phyloP scores from a whole-genome alignment of 2,797 vertebrate genomes.

The Erpetoichthys calabaricus region DNA sequence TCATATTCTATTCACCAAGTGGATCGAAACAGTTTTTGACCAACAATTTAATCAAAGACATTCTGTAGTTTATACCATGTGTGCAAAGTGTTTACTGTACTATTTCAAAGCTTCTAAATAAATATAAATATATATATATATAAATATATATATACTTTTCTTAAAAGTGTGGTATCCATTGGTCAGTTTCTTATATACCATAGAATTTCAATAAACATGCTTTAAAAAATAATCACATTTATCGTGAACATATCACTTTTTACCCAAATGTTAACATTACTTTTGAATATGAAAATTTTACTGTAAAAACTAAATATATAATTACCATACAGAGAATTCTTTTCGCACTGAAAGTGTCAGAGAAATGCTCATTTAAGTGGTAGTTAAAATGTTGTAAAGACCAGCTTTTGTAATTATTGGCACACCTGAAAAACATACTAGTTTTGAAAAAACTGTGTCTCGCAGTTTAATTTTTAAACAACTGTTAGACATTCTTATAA shows the following conservation, averaged over 20 bases:
- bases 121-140: slow-evolving; percentile 91
- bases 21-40: slow-evolving; percentile 58
- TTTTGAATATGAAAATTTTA: slow-evolving; percentile 38
- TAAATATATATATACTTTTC: slow-evolving; percentile 64
- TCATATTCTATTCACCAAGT: slow-evolving; percentile 59
- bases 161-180: slow-evolving; percentile 68
- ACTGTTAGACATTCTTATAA: too few species aligned
- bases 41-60: slow-evolving; percentile 68
- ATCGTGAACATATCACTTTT: slow-evolving; percentile 16
- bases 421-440: too few species aligned
- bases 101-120: slow-evolving; percentile 95
- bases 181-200: slow-evolving; percentile 43
- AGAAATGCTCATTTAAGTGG: too few species aligned
- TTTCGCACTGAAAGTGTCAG: too few species aligned
- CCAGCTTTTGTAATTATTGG: too few species aligned
- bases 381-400: too few species aligned
- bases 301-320: too few species aligned
- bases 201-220: slow-evolving; percentile 34
- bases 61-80: slow-evolving; percentile 95
- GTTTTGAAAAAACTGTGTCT: too few species aligned
- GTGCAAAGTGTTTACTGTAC: slow-evolving; percentile 98
- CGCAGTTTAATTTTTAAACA: too few species aligned
- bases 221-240: too few species aligned
- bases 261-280: slow-evolving; percentile 30
- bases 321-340: too few species aligned